A percentile compares a stretch with the other conserved stretches of the same genome.
Evolutionary conservation across 2,797 vertebrate species (phyloP).

Genomic region (Buphagus erythrorhynchus): DNA sequence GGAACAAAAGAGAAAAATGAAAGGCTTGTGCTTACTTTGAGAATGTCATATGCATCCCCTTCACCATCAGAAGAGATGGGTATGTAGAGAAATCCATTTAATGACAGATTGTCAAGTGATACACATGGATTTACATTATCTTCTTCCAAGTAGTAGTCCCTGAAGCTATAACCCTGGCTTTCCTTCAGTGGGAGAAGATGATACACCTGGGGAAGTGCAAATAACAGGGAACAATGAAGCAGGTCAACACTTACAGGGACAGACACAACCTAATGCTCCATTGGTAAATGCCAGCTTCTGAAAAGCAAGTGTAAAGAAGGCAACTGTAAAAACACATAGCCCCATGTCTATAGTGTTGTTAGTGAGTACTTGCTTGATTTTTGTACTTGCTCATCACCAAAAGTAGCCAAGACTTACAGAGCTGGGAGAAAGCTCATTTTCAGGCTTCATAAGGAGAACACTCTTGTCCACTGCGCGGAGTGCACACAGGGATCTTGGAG

Average conservation of each 20-base stretch:
- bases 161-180: background rate
- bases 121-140: conserved; percentile 28
- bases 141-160: background rate
- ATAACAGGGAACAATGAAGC: background rate
- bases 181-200: conserved; percentile 66
- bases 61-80: conserved; percentile 32
- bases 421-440: conserved; percentile 77
- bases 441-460: conserved; percentile 80
- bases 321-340: background rate
- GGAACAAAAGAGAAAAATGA: background rate
- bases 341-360: background rate
- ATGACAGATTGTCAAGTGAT: conserved; percentile 21
- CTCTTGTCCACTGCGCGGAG: conserved; percentile 88
- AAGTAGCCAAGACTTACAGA: conserved; percentile 71
- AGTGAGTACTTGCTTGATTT: background rate
- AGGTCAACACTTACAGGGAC: background rate
- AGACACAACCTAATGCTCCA: background rate
- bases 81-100: conserved; percentile 45
- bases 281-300: background rate
- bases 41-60: conserved; percentile 43
- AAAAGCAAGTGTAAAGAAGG: background rate
- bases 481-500: conserved; percentile 85
- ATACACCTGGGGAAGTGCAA: conserved; percentile 65
- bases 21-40: conserved; percentile 27
- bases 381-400: background rate